Evolutionary conservation across 2,113 vertebrate genomes (phyloP).

Genomic region (Hyla sarda): DNA sequence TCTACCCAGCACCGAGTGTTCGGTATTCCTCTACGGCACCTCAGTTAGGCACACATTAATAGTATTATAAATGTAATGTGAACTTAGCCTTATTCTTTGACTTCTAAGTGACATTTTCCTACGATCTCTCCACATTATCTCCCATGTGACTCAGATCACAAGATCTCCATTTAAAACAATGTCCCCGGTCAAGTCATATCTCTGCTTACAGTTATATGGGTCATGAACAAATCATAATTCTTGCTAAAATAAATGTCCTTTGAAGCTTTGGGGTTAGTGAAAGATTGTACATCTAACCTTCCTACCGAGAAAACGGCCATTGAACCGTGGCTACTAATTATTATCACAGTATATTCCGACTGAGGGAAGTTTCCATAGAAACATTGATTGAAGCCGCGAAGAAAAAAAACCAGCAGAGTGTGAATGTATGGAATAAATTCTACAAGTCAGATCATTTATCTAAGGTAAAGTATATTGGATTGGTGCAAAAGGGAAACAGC

Average conservation of each 20-base stretch:
- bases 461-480: background rate
- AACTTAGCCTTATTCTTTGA: background rate
- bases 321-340: constrained; percentile 13
- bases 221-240: background rate
- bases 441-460: background rate
- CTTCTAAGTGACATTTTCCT: background rate
- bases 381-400: constrained; percentile 8
- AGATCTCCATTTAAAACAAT: constrained; percentile 3
- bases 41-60: too few relatives aligned
- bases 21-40: too few relatives aligned
- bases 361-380: background rate
- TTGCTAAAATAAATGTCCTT: background rate
- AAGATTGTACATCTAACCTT: background rate
- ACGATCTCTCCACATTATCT: background rate
- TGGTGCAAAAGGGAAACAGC: too few relatives aligned
- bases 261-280: background rate
- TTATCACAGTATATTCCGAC: constrained; percentile 10
- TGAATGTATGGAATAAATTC: background rate
- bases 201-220: background rate
- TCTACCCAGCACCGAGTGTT: too few relatives aligned
- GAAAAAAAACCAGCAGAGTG: background rate
- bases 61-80: too few relatives aligned
- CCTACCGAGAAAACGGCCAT: background rate
- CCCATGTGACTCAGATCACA: background rate
- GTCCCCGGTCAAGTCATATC: background rate